Conservation (phyloP, 2,888 invertebrate species). For the Gonocerus acuteangulatus region DNA sequence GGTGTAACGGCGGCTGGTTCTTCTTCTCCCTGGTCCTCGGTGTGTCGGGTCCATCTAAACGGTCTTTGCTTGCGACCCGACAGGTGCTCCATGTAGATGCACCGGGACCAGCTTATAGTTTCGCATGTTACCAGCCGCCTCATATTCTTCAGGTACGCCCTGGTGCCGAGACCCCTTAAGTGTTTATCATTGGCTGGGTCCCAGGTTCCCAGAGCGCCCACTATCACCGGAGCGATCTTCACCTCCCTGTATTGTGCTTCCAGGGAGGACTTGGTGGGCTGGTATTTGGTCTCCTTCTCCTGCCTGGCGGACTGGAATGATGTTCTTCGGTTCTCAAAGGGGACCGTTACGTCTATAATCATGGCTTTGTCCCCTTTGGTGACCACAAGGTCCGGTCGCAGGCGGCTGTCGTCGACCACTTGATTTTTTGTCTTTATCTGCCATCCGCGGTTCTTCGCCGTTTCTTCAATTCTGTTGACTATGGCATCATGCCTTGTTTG, state of each 20-base stretch:
- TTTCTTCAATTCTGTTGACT: background rate
- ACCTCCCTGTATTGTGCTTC: background rate
- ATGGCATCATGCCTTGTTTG: conserved; percentile 17
- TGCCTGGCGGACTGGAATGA: no score
- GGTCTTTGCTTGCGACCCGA: background rate
- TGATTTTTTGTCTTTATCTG: no score
- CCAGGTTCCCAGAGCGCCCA: background rate
- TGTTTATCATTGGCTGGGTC: conserved; percentile 1
- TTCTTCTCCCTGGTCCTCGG: background rate
- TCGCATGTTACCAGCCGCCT: background rate
- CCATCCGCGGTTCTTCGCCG: background rate
- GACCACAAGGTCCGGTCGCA: no score
- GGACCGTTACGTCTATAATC: no score
- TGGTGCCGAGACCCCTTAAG: background rate
- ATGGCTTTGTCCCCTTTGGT: no score
- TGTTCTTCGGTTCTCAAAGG: no score
- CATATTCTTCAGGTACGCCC: background rate
- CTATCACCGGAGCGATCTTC: background rate
- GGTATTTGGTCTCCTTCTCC: background rate
- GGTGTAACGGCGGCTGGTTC: no score
- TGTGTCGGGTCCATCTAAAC: background rate
- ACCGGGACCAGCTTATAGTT: conserved; percentile 20
- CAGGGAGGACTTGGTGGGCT: background rate
- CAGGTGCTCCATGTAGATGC: conserved; percentile 24
- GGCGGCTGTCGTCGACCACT: no score